Conservation (phyloP, 2,113 vertebrate species). For the Madoqua kirkii region DNA sequence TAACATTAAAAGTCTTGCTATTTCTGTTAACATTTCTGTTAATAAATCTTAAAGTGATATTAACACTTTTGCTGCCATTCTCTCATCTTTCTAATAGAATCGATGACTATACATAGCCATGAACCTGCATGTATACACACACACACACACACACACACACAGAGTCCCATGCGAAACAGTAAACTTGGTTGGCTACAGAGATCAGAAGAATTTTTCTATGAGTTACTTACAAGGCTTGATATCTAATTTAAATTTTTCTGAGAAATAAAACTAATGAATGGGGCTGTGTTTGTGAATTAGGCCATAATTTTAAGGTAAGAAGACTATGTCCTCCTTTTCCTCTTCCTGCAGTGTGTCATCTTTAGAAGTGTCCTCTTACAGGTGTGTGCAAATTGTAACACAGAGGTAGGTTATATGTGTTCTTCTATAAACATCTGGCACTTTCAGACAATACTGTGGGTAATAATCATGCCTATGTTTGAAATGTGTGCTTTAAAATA, state of each 20-base stretch:
- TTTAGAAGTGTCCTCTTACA: not conserved
- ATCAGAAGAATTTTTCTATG: not conserved
- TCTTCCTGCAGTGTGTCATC: not conserved
- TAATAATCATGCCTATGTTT: not conserved
- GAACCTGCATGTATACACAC: accelerated
- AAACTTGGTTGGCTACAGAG: not conserved
- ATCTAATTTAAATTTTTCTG: not conserved
- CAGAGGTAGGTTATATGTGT: not conserved
- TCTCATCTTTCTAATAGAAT: not conserved
- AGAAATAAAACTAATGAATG: not conserved
- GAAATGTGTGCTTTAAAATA: not conserved
- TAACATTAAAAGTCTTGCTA: not conserved
- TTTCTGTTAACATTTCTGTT: constrained; percentile 9
- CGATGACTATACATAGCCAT: not conserved
- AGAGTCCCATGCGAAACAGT: not conserved
- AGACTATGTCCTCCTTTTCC: not conserved
- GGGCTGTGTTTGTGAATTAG: not conserved
- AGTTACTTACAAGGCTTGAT: not conserved
- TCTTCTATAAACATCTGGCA: not conserved
- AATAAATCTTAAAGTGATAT: not conserved
- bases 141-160: not conserved
- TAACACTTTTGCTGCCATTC: not conserved
- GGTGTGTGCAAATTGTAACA: not conserved
- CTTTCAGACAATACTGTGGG: not conserved
- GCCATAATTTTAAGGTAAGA: not conserved